Conservation (phyloP, 1,140 invertebrate genomes). For the Hylyphantes graminicola region DNA sequence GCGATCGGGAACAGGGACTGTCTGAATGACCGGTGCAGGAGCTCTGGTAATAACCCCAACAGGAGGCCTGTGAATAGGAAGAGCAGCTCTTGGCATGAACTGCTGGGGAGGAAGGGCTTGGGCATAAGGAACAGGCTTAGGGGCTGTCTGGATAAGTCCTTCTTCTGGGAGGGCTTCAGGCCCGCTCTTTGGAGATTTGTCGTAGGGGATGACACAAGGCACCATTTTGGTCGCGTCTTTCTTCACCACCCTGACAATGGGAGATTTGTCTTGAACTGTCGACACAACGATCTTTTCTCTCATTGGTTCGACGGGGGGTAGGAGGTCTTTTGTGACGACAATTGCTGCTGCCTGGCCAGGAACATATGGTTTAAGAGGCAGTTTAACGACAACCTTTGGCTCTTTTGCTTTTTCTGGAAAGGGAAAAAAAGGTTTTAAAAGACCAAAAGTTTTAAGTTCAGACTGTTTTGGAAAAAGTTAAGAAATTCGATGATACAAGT, state of each 20-base stretch:
- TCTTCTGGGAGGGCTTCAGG: slow-evolving; percentile 25
- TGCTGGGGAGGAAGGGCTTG: neutral
- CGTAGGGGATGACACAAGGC: slow-evolving; percentile 54
- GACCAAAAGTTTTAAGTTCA: too few relatives aligned
- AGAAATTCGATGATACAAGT: too few relatives aligned
- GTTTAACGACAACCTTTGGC: slow-evolving; percentile 1
- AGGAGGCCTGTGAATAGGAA: neutral
- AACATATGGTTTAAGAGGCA: neutral
- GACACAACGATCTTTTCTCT: slow-evolving; percentile 9
- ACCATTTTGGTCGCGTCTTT: slow-evolving; percentile 55
- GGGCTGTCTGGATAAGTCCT: neutral
- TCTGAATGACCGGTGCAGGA: neutral
- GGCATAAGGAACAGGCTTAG: slow-evolving; percentile 3
- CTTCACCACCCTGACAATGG: slow-evolving; percentile 11
- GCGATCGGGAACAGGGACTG: neutral
- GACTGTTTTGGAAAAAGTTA: too few relatives aligned
- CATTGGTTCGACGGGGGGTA: neutral
- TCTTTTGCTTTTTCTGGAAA: slow-evolving; percentile 1
- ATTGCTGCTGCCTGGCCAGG: neutral
- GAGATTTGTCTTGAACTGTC: slow-evolving; percentile 10
- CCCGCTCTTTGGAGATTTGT: slow-evolving; percentile 44
- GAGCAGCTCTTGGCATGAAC: neutral
- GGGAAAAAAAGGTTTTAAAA: neutral
- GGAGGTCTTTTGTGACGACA: neutral
- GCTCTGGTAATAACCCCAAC: neutral